Percentiles rank a stretch among this genome's conserved stretches.
phyloP scores from a whole-genome alignment of 1,140 invertebrate species.

The Aphis craccivora region DNA sequence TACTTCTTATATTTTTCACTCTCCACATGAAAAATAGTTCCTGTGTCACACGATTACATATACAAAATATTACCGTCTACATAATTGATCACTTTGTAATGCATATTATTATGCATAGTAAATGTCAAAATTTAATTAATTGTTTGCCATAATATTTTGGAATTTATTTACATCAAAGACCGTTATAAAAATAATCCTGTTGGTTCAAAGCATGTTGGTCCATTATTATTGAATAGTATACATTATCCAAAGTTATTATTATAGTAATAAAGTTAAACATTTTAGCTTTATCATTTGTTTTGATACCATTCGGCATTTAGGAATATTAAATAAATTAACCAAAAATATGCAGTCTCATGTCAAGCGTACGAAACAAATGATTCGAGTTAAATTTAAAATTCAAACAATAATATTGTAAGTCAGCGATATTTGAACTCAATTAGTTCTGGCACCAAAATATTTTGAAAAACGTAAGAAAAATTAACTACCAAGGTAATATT shows the following conservation, averaged over 20 bases:
- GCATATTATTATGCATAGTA: neutral
- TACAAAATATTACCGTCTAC: neutral
- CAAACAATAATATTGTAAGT: neutral
- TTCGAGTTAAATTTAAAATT: slow-evolving; percentile 1
- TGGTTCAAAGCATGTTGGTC: neutral
- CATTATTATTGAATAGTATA: neutral
- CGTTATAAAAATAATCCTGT: neutral
- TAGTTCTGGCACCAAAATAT: neutral
- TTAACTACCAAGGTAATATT: neutral
- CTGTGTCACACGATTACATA: neutral
- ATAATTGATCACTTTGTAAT: neutral
- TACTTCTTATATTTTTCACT: too few species aligned
- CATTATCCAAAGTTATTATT: neutral
- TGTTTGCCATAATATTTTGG: neutral
- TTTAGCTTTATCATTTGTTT: neutral
- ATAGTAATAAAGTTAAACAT: neutral
- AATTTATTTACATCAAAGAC: neutral
- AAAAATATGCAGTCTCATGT: too few species aligned
- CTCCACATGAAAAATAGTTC: too few species aligned
- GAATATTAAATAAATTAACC: neutral
- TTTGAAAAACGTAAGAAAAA: neutral
- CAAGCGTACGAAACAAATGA: neutral
- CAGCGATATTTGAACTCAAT: neutral
- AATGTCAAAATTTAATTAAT: neutral
- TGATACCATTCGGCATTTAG: neutral